phyloP scores from a whole-genome alignment of 1,140 invertebrate species.

The Aphis gossypii region DNA sequence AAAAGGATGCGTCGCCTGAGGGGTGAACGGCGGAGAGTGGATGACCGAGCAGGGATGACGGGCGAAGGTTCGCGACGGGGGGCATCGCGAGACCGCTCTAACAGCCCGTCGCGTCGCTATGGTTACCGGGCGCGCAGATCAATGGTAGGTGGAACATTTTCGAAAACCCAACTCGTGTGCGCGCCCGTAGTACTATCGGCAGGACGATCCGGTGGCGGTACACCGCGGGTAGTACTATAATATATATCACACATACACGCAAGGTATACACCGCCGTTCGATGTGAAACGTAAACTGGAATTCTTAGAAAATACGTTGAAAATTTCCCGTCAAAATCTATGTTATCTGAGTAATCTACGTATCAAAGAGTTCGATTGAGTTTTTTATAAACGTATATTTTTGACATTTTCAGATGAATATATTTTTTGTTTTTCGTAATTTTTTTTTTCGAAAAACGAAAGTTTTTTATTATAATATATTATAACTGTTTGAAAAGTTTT shows the following conservation, averaged over 20 bases:
- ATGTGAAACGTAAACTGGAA: background rate
- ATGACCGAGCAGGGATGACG: background rate
- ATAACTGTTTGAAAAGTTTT: background rate
- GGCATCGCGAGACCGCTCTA: background rate
- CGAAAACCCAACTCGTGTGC: constrained; percentile 53
- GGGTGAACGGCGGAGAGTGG: background rate
- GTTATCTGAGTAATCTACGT: too few species aligned
- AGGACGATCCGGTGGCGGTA: background rate
- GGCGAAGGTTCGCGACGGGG: background rate
- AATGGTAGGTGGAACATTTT: constrained; percentile 56
- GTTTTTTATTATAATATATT: background rate
- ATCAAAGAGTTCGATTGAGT: background rate
- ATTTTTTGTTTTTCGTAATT: background rate
- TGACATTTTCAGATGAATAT: background rate
- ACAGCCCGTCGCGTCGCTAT: constrained; percentile 33
- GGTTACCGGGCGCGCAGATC: constrained; percentile 54
- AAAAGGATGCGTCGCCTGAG: background rate
- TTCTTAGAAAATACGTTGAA: background rate
- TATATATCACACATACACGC: background rate
- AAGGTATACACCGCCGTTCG: background rate
- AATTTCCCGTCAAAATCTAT: background rate
- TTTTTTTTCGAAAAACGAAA: background rate
- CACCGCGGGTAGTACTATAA: background rate
- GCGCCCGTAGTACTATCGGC: background rate
- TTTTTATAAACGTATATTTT: background rate